Base-by-base conservation (phyloP, 1,140 invertebrate species). In the Myzus persicae region DNA sequence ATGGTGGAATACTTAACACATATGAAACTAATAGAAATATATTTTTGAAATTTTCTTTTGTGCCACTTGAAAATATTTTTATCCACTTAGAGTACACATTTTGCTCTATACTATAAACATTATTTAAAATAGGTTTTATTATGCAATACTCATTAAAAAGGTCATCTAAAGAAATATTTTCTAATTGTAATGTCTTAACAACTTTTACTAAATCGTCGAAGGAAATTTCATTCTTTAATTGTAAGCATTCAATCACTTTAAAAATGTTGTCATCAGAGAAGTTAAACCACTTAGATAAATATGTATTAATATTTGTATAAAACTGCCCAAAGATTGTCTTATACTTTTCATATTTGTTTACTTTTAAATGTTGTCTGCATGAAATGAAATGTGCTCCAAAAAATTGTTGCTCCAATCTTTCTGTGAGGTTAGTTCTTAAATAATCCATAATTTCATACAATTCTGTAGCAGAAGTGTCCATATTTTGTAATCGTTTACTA, bases 51-150 rank as follows among this genome's bases (percentile, higher is more conserved):
- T 87, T 87, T 42, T 42, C 40, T 85, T 85, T 85, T 31, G 22
- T 85, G 9, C 84, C 84, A 85, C 84, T 85, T 85, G 84, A 85
- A 85, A 85, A 87, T 87, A 87, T 87, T 46, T 87, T 87, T 31
- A 42, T 87, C 84, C 42, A 87, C 31, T 87, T 46, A 87, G 42
- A 46, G 84, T 87, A 87, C 84, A 46, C 84, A 87, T 46, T 87
- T 87, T 87, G 26, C 20, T 46, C 31, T 46, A 2, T 48, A 88
- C 85, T 44, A 87, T 31, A 88, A 46, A 88, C 31, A 87, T 87
- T 87, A 46, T 87, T 46, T 46, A 87, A 46, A 46, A 87, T 88
- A 48, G 85, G 31, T 48, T 88, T 88, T 88, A 88, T 88, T 88
- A 36, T 46, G 18, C 85, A 88, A 88, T 88, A 88, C n/a, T 48